A percentile compares a stretch with the other conserved stretches of the same genome.
phyloP scores from a whole-genome alignment of 2,888 invertebrate species.

The Volucella inflata region DNA sequence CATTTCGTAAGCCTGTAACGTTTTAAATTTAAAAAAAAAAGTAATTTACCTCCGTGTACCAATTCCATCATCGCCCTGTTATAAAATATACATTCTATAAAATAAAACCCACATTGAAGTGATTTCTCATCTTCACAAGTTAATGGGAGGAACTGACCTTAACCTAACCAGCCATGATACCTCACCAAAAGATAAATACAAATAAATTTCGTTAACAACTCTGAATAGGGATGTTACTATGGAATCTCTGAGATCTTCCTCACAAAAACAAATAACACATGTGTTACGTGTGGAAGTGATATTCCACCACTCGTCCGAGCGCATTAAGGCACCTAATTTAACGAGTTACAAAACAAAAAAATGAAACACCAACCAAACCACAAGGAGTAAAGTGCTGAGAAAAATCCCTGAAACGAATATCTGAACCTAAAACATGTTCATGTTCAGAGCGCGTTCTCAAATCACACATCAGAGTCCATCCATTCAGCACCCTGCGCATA shows the following conservation, averaged over 20 bases:
- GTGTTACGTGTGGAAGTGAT: conserved; percentile 57
- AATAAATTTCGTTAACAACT: conserved; percentile 59
- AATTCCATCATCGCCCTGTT: not conserved
- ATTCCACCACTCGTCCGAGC: conserved; percentile 49
- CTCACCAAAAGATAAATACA: conserved; percentile 37
- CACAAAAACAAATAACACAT: conserved; percentile 56
- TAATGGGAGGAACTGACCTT: conserved; percentile 11
- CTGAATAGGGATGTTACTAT: conserved; percentile 45
- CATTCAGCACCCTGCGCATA: conserved; percentile 71
- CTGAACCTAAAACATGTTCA: conserved; percentile 60
- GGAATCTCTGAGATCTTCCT: conserved; percentile 46
- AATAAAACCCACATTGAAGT: not conserved
- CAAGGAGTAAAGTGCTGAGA: conserved; percentile 25
- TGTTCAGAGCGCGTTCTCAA: conserved; percentile 64
- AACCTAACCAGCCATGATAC: conserved; percentile 14
- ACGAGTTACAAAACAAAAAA: conserved; percentile 27
- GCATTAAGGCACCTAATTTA: conserved; percentile 66
- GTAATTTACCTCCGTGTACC: too few species aligned
- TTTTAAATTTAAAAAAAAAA: too few species aligned
- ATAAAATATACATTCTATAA: not conserved
- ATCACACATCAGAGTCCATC: conserved; percentile 55
- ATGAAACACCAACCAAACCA: not conserved
- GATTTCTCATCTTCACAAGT: conserved; percentile 3
- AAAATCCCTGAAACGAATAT: conserved; percentile 56
- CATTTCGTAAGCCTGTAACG: too few species aligned